A percentile compares a stretch with the other conserved stretches of the same genome.
Evolutionary conservation across 1,140 invertebrate species (phyloP).

Genomic region (Caerostris extrusa): DNA sequence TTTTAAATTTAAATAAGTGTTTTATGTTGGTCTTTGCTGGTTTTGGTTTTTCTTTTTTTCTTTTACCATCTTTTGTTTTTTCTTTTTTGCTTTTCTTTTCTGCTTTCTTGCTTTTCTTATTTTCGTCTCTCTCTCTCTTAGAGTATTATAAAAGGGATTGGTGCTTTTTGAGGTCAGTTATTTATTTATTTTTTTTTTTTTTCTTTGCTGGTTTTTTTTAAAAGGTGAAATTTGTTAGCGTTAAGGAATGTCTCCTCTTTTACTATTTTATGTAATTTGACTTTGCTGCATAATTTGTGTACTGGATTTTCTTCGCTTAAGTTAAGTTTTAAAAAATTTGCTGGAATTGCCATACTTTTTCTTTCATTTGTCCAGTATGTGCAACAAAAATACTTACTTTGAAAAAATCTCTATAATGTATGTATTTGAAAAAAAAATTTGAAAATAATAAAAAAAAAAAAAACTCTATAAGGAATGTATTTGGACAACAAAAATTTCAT

Average conservation of each 20-base stretch:
- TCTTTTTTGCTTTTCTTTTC: background rate
- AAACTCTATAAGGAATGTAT: too few species aligned
- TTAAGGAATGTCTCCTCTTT: background rate
- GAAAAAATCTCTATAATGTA: too few species aligned
- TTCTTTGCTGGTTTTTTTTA: background rate
- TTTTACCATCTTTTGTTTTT: background rate
- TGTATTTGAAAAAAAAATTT: too few species aligned
- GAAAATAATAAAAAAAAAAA: too few species aligned
- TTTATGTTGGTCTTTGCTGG: constrained; percentile 53
- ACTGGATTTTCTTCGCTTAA: background rate
- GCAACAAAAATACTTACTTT: too few species aligned
- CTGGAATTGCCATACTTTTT: too few species aligned
- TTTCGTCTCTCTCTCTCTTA: background rate
- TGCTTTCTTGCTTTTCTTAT: background rate
- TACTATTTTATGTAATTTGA: background rate
- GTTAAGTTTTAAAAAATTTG: background rate
- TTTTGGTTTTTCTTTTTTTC: constrained; percentile 14
- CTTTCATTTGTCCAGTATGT: too few species aligned
- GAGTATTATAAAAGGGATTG: constrained; percentile 26
- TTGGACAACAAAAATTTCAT: too few species aligned
- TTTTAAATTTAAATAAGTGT: constrained; percentile 72
- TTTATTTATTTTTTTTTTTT: background rate
- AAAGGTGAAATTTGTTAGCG: background rate
- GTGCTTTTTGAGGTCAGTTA: constrained; percentile 41
- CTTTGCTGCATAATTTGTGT: background rate